These are phyloP conservation scores for Orchestia grillus DNA, from an alignment of 1,140 invertebrate genomes.

Conservation along the genomic window DNA sequence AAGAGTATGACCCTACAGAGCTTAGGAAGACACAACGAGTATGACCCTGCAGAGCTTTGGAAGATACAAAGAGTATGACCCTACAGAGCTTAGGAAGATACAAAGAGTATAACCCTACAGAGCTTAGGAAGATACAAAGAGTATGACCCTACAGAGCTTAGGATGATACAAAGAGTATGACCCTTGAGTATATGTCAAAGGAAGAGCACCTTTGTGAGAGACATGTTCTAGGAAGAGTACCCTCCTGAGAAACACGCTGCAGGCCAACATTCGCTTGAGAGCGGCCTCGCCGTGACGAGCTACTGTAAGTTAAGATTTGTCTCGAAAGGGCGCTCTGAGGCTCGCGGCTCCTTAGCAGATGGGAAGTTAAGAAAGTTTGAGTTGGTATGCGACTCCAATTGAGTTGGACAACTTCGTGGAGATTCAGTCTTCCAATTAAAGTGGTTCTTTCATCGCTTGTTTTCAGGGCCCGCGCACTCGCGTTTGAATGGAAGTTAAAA, in stretches of 20 bases:
- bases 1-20: no score
- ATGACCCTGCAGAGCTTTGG: no score
- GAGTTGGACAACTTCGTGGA: background rate
- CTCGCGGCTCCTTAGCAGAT: background rate
- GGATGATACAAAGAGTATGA: no score
- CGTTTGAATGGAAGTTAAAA: background rate
- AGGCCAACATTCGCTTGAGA: background rate
- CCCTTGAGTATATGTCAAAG: no score
- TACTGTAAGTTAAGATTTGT: background rate
- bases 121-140: no score
- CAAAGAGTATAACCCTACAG: no score
- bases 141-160: no score
- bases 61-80: no score
- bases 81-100: no score
- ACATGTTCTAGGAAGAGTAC: background rate
- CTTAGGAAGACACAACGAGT: no score
- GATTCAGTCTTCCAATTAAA: background rate
- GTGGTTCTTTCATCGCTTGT: conserved; percentile 7
- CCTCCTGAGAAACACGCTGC: background rate
- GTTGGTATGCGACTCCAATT: conserved; percentile 7
- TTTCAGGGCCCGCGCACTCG: background rate
- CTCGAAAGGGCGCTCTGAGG: background rate
- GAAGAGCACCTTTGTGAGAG: no score
- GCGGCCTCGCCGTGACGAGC: background rate
- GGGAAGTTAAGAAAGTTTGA: background rate